Base-by-base conservation (phyloP, 2,888 invertebrate genomes). In the Brachylomia viminalis region DNA sequence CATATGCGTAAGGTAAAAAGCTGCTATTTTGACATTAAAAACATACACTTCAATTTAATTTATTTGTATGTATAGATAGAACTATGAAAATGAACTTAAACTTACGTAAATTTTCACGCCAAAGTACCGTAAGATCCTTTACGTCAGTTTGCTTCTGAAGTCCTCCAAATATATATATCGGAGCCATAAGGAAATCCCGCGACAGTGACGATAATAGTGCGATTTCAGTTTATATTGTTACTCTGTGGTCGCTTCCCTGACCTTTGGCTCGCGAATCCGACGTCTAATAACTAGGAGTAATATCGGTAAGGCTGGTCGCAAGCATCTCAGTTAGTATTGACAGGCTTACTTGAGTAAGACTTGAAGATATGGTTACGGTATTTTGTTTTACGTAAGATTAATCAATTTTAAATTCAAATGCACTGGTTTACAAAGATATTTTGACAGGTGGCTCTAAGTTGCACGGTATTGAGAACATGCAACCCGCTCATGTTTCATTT, bases 211-310 rank as follows among this genome's bases (percentile, higher is more conserved):
- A 77, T 87, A 80, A 82, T 72, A 70, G 83, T 83, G 72, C 77
- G 70, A 87, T 77, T 77, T 78, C 77, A 82, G 72, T 80, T 68
- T 76, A 81, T 86, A 81, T 85, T 79, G 83, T 80, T 77, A 79
- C 69, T 75, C 27, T 70, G 58, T 33, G 45, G 72, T 66, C 71
- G 70, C 66, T 76, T 75, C 67, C n/a, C 72, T 79, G 87, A 87
- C 87, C 86, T 87, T 87, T 87, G 61, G 70, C 72, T 77, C 64
- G 33, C 2, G 79, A 79, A 87, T 86, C 86, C 77, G 86, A 86
- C 87, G 77, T 45, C 58, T 77, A 82, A 87, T 87, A 87, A 82
- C 80, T 69, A 77, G 56, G 65, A 82, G 75, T 86, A 78, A 84
- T 84, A 75, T 86, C 65, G 27, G 38, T 78, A 65, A 75, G 75